Evolutionary conservation across 2,797 vertebrate species (phyloP).

Genomic region (Antrozous pallidus): DNA sequence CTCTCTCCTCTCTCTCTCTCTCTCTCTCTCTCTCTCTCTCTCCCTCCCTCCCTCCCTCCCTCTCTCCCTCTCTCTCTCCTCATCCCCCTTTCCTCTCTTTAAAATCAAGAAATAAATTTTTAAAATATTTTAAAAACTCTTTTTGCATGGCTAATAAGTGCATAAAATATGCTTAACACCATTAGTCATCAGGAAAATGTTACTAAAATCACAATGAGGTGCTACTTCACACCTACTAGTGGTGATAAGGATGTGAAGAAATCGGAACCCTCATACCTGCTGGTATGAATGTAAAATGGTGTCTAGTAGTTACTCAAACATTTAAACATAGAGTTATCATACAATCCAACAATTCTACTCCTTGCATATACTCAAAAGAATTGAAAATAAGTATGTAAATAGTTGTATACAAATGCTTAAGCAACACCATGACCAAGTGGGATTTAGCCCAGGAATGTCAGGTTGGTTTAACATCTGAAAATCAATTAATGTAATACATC

Average conservation of each 20-base stretch:
- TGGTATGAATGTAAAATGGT: not conserved
- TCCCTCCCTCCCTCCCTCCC: no score
- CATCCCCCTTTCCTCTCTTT: not conserved
- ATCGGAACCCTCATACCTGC: not conserved
- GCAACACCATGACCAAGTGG: not conserved
- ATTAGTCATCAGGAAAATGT: conserved; percentile 33
- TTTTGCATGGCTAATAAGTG: not conserved
- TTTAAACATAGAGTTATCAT: not conserved
- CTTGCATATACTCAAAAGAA: not conserved
- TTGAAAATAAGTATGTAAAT: not conserved
- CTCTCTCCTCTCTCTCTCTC: not conserved
- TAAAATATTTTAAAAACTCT: not conserved
- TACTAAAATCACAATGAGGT: not conserved
- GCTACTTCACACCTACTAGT: not conserved
- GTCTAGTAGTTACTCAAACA: not conserved
- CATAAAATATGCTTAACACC: not conserved
- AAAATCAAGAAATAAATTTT: not conserved
- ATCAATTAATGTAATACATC: not conserved
- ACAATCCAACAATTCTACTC: not conserved
- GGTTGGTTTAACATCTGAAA: not conserved
- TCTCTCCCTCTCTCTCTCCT: no score
- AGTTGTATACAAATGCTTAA: not conserved
- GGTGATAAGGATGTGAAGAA: not conserved
- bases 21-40: not conserved
- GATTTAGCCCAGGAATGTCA: not conserved